A percentile compares a stretch with the other conserved stretches of the same genome.
Evolutionary conservation across 1,140 invertebrate genomes (phyloP).

Genomic region (Batillaria attramentaria): DNA sequence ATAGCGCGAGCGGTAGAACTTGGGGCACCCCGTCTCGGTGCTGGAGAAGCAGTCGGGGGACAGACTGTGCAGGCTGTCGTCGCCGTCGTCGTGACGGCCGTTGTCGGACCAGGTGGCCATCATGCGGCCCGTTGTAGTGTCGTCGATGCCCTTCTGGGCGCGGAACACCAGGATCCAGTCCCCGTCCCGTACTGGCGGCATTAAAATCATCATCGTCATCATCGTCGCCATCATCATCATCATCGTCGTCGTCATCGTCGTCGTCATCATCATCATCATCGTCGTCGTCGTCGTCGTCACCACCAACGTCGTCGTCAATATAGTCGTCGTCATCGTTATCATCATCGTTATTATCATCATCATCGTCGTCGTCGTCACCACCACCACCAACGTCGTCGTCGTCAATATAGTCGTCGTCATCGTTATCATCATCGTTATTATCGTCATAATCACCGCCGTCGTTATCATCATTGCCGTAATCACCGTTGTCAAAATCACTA

Average conservation of each 20-base stretch:
- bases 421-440: neutral
- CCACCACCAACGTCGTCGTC: neutral
- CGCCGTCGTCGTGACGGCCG: neutral
- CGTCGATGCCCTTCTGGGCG: neutral
- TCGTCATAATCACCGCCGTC: neutral
- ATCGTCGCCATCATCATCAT: neutral
- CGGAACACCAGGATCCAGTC: slow-evolving; percentile 26
- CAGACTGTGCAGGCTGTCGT: neutral
- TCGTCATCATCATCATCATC: neutral
- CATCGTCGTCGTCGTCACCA: slow-evolving; percentile 8
- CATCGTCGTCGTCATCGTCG: neutral
- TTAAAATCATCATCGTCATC: no score
- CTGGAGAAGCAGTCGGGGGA: neutral
- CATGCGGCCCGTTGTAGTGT: neutral
- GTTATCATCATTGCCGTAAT: neutral
- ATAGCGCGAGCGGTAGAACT: slow-evolving; percentile 1
- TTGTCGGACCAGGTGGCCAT: neutral
- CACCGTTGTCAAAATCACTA: neutral
- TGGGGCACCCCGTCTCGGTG: neutral
- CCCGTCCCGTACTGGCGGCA: slow-evolving; percentile 4
- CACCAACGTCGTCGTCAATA: neutral
- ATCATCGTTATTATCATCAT: slow-evolving; percentile 9
- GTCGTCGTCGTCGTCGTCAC: neutral
- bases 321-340: slow-evolving; percentile 8
- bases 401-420: neutral